phyloP scores from a whole-genome alignment of 1,140 invertebrate genomes.

The Drosophila baimaii region DNA sequence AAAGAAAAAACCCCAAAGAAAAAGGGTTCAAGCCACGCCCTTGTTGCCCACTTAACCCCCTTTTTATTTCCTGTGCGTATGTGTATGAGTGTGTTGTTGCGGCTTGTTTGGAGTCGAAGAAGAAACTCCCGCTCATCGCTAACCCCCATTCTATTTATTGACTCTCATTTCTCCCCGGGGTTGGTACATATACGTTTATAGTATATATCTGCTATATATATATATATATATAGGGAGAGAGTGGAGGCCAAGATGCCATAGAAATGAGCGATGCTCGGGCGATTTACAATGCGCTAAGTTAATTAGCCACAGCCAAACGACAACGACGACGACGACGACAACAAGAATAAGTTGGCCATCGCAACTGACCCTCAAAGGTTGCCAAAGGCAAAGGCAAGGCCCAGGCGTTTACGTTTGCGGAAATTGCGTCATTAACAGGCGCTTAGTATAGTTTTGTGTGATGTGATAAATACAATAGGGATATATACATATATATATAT shows the following conservation, averaged over 20 bases:
- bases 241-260: conserved; percentile 31
- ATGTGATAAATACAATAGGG: conserved; percentile 16
- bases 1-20: neutral
- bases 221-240: neutral
- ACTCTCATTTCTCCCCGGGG: conserved; percentile 31
- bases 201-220: conserved; percentile 9
- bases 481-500: neutral
- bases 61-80: conserved; percentile 8
- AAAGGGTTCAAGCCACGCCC: conserved; percentile 36
- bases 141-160: conserved; percentile 50
- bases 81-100: conserved; percentile 12
- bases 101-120: conserved; percentile 27
- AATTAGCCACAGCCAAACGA: conserved; percentile 44
- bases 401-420: conserved; percentile 26
- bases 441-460: conserved; percentile 39
- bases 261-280: conserved; percentile 43
- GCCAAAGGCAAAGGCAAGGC: conserved; percentile 25
- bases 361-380: conserved; percentile 47
- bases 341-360: conserved; percentile 31
- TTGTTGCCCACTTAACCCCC: conserved; percentile 6
- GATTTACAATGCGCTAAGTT: conserved; percentile 57
- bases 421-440: conserved; percentile 63
- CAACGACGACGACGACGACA: neutral
- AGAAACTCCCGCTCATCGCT: conserved; percentile 10
- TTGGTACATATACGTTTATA: neutral